Evolutionary conservation across 2,888 invertebrate genomes (phyloP), one percentile per base, ranked within the genome.

Genomic region (Masnerella sp.): DNA sequence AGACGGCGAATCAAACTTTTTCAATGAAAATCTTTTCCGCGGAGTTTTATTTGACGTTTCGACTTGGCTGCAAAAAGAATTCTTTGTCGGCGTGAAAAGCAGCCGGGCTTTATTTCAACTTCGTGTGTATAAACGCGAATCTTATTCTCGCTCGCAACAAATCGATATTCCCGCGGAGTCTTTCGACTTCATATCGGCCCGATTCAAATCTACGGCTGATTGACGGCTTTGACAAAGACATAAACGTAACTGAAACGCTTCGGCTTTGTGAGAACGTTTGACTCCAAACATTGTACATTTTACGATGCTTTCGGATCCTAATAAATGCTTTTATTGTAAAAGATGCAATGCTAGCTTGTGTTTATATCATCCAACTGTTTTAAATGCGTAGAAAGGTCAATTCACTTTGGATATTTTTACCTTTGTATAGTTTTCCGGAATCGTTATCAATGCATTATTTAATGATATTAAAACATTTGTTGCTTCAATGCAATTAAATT

Each of bases 1-100:
- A 52, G 34, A 40, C 58, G 43, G 20, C 14, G 43, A 34, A 58
- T 62, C 54, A 36, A 69, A 58, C 49, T 72, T 65, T 72, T 59
- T 40, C 64, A 72, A 72, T 65, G 59, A 59, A 72, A 59, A 59
- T 47, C 65, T 72, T 72, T 47, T 52, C 59, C 42, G 32, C 17
- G 43, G n/a, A 51, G 34, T 54, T 65, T 72, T 45, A 58, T 71
- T 38, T 65, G 71, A 59, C 45, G 47, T 65, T 59, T 72, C 25
- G 71, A 45, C 59, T 58, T 59, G 18, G 38, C 28, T 9, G 43
- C 36, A 59, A 71, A 58, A 64, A 38, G 51, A 40, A n/a, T 56
- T 70, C 42, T 64, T 65, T 59, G 40, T 43, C 45, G 45, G 15
- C 14, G 25, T n/a, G 59, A 47, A 72, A 65, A 47, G 51, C 45